Conservation (phyloP, 2,888 invertebrate species). For the Sipunculus nudus region DNA sequence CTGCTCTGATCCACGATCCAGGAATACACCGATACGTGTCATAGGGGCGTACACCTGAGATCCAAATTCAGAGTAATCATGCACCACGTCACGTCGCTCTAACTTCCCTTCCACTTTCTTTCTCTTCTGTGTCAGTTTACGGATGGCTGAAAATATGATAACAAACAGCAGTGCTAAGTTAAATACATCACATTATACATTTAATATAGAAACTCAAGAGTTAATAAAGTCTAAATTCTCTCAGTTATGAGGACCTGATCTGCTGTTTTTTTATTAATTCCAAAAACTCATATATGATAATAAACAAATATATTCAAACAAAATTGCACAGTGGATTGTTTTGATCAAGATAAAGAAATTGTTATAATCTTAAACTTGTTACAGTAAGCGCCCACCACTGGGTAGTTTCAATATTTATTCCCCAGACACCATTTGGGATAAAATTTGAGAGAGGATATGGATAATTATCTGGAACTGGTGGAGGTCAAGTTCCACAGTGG, state of each 20-base stretch:
- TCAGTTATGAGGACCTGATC: neutral
- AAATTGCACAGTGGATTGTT: too few relatives aligned
- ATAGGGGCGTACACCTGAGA: conserved; percentile 65
- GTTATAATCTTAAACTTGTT: too few relatives aligned
- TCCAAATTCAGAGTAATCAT: conserved; percentile 58
- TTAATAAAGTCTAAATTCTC: neutral
- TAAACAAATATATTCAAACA: too few relatives aligned
- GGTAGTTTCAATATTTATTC: too few relatives aligned
- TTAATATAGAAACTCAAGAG: too few relatives aligned
- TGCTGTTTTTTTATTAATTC: neutral
- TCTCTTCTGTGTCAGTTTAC: conserved; percentile 61
- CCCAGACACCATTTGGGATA: too few relatives aligned
- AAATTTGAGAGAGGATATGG: too few relatives aligned
- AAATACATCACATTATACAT: neutral
- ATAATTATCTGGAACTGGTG: too few relatives aligned
- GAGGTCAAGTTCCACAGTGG: too few relatives aligned
- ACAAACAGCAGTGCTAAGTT: neutral
- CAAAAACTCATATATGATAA: too few relatives aligned
- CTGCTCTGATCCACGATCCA: conserved; percentile 64
- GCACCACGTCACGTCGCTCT: conserved; percentile 56
- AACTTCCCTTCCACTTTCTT: conserved; percentile 55
- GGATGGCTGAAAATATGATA: conserved; percentile 52
- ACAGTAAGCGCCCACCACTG: too few relatives aligned
- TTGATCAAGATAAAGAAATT: too few relatives aligned
- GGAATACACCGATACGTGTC: conserved; percentile 64